Conservation (phyloP, 1,140 invertebrate genomes). For the Cydia fagiglandana region DNA sequence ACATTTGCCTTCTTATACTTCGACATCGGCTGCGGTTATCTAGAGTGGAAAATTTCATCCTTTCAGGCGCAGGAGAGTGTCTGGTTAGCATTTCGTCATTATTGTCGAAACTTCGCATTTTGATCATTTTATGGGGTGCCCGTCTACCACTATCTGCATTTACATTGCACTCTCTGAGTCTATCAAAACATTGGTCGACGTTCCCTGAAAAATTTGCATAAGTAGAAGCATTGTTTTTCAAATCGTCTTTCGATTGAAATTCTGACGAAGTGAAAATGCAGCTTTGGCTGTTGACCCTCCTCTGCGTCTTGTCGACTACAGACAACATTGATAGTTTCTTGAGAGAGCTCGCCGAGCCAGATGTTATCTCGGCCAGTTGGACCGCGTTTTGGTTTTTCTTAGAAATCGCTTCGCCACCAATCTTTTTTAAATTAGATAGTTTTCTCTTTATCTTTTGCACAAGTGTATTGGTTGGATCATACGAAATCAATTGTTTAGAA, state of each 20-base stretch:
- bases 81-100: slow-evolving; percentile 58
- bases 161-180: slow-evolving; percentile 56
- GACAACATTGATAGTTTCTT: slow-evolving; percentile 72
- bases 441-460: slow-evolving; percentile 78
- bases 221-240: slow-evolving; percentile 61
- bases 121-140: slow-evolving; percentile 54
- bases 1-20: slow-evolving; percentile 72
- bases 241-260: slow-evolving; percentile 61
- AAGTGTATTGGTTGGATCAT: slow-evolving; percentile 71
- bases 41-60: slow-evolving; percentile 71
- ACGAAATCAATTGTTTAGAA: slow-evolving; percentile 74
- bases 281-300: slow-evolving; percentile 68
- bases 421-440: slow-evolving; percentile 75
- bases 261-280: slow-evolving; percentile 69
- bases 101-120: slow-evolving; percentile 66
- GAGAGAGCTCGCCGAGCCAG: slow-evolving; percentile 65
- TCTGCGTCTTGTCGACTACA: slow-evolving; percentile 67
- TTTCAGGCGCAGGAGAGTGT: slow-evolving; percentile 53
- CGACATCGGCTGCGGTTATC: slow-evolving; percentile 71
- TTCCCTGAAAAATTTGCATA: slow-evolving; percentile 74
- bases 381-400: slow-evolving; percentile 74
- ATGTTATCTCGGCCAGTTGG: slow-evolving; percentile 71
- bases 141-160: slow-evolving; percentile 48
- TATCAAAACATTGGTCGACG: slow-evolving; percentile 72
- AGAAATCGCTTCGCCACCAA: slow-evolving; percentile 69